Base-by-base conservation (phyloP, 2,888 invertebrate species). In the Seira musarum region DNA sequence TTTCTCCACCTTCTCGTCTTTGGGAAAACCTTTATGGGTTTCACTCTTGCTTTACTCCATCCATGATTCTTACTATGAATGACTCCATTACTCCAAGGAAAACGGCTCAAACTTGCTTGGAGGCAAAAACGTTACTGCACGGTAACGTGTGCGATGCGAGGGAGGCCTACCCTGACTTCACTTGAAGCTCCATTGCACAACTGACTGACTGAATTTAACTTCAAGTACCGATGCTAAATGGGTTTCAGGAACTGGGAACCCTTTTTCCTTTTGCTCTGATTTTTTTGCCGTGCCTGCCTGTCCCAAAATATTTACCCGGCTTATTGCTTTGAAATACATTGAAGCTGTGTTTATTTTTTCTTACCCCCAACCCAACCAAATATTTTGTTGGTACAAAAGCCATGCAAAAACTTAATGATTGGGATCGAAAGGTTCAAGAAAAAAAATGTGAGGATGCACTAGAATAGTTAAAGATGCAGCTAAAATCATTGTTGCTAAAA, bases 401-500 rank as follows among this genome's bases (percentile, higher is more conserved):
- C 30, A 30, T 30, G 8, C 30, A 30, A 30, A n/a, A n/a, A n/a
- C n/a, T n/a, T n/a, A n/a, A n/a, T n/a, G n/a, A n/a, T n/a, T n/a
- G n/a, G n/a, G n/a, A n/a, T n/a, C n/a, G n/a, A n/a, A n/a, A n/a
- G n/a, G n/a, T n/a, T n/a, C 81, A 76, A 73, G 80, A 81, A 78
- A 80, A 80, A 82, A 80, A 79, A 81, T 82, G 73, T 82, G 82
- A 82, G 76, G 79, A 82, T 81, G 82, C 82, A 74, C 75, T 79
- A 82, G 71, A 77, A 82, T 77, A 80, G 82, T 77, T 83, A 82
- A 71, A 77, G 82, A 82, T 81, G 81, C 74, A 74, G 73, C 75
- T 76, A 82, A 81, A 84, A 84, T 84, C 84, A 84, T 83, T 84
- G 83, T 83, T 72, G 76, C 65, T 66, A 64, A 68, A 82, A 84